Evolutionary conservation across 2,797 vertebrate genomes (phyloP), one percentile per base, ranked within the genome.

Genomic region (Bucorvus abyssinicus): DNA sequence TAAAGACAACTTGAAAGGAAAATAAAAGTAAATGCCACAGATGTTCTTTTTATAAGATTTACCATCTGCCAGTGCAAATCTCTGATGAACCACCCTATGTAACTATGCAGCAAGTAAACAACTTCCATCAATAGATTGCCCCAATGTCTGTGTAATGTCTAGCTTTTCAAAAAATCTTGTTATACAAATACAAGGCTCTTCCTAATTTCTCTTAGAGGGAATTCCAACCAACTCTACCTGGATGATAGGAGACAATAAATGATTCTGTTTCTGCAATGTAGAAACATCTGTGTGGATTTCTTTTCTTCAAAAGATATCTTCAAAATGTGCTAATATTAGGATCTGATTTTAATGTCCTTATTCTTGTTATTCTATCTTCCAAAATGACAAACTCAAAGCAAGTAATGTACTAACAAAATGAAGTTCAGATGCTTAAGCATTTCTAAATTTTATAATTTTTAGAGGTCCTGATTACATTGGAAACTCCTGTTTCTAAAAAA

Each of bases 1-100:
- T 57, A 61, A 90, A 77, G 49, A 36, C 27, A 69, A 30, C 77
- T 88, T 90, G 32, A 91, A 91, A 73, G 14, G 65, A 87, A 87
- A 69, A 19, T 34, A 68, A 82, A 92, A 80, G 42, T 65, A 90
- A 95, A 92, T 79, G 70, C 32, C 22, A 60, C 5, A 78, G 18
- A 57, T 50, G 13, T 80, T 88, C 83, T 89, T 95, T 96, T 73
- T 87, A 82, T 78, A 70, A 87, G 29, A 30, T 87, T 96, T 93
- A 61, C 34, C 34, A 78, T 84, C 86, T 94, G 68, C 55, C 74
- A 59, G 57, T 81, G 45, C 32, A 86, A 93, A 94, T 88, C 53
- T 92, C 44, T 78, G 57, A 88, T 92, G 47, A 88, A 64, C 60
- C 15, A 79, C 57, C 11, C 18, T 44, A 29, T 45, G 44, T 32